Percentiles rank a stretch among this genome's conserved stretches.
Evolutionary conservation across 2,113 vertebrate species (phyloP).

Genomic region (Micronisus gabar): DNA sequence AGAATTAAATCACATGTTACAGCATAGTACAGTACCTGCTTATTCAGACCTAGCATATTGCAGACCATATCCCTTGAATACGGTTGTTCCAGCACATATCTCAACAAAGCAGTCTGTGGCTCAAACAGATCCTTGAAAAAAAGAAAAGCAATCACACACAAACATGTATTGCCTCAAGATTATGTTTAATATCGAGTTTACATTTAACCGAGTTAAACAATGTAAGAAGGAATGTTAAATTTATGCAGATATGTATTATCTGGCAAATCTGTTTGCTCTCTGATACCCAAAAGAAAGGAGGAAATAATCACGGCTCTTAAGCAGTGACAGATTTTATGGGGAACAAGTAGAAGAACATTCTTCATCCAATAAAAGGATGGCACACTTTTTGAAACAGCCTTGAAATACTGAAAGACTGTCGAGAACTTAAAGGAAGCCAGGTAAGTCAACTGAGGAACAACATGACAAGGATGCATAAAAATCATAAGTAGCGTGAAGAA

Average conservation of each 20-base stretch:
- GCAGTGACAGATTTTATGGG: background rate
- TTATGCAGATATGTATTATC: background rate
- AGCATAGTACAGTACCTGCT: conserved; percentile 88
- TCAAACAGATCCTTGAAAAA: conserved; percentile 94
- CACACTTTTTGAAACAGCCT: background rate
- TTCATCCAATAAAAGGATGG: background rate
- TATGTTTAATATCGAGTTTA: background rate
- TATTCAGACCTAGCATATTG: conserved; percentile 99
- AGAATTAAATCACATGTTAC: conserved; percentile 53
- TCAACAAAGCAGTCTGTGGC: conserved; percentile 93
- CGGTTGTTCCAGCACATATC: conserved; percentile 97
- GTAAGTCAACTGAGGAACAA: background rate
- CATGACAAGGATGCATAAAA: background rate
- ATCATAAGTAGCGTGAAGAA: background rate
- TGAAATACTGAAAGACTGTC: background rate
- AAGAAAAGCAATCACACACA: conserved; percentile 55
- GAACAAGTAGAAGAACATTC: background rate
- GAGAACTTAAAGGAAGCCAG: background rate
- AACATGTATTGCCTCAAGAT: conserved; percentile 52
- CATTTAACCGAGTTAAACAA: background rate
- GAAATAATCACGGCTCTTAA: background rate
- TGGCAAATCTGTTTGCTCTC: background rate
- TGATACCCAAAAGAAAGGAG: background rate
- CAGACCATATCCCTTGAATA: conserved; percentile 99
- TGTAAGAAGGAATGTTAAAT: background rate